Conservation (phyloP, 2,888 invertebrate species). For the Meta bourneti region DNA sequence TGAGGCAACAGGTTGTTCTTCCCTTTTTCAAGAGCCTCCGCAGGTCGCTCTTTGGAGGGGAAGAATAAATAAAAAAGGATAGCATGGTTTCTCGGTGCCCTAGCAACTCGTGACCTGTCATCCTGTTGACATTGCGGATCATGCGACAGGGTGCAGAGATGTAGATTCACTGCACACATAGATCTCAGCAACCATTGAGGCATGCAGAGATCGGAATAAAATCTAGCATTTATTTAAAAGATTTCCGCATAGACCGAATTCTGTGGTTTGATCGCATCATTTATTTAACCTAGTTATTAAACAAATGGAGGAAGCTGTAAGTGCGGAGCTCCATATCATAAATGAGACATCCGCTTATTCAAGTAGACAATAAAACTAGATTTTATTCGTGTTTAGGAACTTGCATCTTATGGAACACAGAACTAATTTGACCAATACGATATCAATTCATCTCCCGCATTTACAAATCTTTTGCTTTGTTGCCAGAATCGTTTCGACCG, state of each 20-base stretch:
- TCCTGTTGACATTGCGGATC: conserved; percentile 3
- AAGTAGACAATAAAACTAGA: too few species aligned
- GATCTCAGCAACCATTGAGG: not conserved
- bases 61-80: too few species aligned
- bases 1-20: conserved; percentile 46
- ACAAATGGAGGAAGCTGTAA: not conserved
- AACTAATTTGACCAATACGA: too few species aligned
- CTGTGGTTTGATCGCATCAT: not conserved
- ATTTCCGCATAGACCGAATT: not conserved
- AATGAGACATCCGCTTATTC: too few species aligned
- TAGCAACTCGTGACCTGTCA: conserved; percentile 21
- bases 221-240: not conserved
- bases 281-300: not conserved
- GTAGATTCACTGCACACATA: not conserved
- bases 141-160: conserved; percentile 9
- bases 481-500: too few species aligned
- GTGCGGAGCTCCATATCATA: not conserved
- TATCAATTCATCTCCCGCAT: too few species aligned
- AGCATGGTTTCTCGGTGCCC: not conserved
- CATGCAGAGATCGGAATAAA: too few species aligned
- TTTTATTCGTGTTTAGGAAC: too few species aligned
- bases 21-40: not conserved
- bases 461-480: too few species aligned
- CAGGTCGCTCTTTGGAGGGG: not conserved
- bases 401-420: too few species aligned